These are phyloP conservation scores for Cephonodes hylas DNA, from an alignment of 2,888 invertebrate species.

Conservation along the genomic window DNA sequence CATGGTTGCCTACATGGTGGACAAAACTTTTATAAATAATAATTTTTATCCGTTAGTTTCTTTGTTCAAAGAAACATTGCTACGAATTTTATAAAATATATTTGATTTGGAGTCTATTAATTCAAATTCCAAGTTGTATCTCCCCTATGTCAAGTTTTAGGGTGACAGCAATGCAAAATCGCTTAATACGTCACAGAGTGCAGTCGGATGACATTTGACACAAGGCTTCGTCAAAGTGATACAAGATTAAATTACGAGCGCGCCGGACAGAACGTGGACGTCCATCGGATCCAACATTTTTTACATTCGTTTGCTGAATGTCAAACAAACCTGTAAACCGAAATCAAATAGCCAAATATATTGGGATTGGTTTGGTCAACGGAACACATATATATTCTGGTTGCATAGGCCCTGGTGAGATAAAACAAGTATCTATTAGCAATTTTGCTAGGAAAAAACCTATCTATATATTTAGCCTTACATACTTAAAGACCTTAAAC, in stretches of 20 bases:
- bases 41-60: too few species aligned
- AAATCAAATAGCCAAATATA: slow-evolving; percentile 62
- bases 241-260: slow-evolving; percentile 67
- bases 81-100: too few species aligned
- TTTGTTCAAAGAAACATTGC: too few species aligned
- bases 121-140: too few species aligned
- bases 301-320: slow-evolving; percentile 63
- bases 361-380: slow-evolving; percentile 11
- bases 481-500: too few species aligned
- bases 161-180: not conserved
- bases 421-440: not conserved
- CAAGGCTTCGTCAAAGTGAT: slow-evolving; percentile 64
- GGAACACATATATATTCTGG: too few species aligned
- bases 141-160: not conserved
- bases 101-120: too few species aligned
- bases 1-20: too few species aligned
- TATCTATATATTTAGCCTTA: too few species aligned
- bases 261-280: slow-evolving; percentile 42
- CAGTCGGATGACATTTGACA: slow-evolving; percentile 42
- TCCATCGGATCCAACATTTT: slow-evolving; percentile 42
- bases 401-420: not conserved
- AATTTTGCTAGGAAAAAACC: too few species aligned
- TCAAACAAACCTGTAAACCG: slow-evolving; percentile 71
- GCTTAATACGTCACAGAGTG: slow-evolving; percentile 32
- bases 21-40: too few species aligned